Evolutionary conservation across 1,140 invertebrate genomes (phyloP), one percentile per base, ranked within the genome.

Genomic region (Scylla paramamosain): DNA sequence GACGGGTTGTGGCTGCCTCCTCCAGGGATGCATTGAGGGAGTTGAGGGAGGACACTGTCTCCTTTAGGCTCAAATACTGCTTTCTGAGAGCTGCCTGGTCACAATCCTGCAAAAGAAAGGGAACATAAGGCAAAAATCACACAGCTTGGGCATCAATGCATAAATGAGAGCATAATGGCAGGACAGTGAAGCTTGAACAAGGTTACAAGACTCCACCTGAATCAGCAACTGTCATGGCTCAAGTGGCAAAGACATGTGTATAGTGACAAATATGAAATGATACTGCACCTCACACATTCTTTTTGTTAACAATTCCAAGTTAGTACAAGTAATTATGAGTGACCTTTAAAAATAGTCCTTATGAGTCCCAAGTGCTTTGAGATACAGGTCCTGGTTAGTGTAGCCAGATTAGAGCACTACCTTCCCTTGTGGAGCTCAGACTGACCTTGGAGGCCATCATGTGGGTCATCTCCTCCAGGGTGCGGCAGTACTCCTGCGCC

Each of bases 11-110:
- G 28, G 92, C 87, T 12, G 20, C 92, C 84, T 95, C 94, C 91
- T 95, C 94, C 39, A 95, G 32, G 20, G 91, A 88, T 2, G 91
- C 91, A 31, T 95, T 95, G 4, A 95, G 91, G 32, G 94, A 95
- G 52, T 95, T 95, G 25, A 95, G 94, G 10, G 94, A 95, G 39
- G 94, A 95, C 83, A 95, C 94, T 14, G 94, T 77, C 29, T 95
- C 94, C 45, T 95, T 95, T 4, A 95, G 59, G 84, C 88, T 95
- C 28, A 95, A 86, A 45, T 95, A 95, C 84, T 95, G 94, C 52
- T 95, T 95, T 91, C 87, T 95, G 28, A 95, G 91, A 16, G 29
- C 20, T 28, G 94, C 67, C 32, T 95, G 94, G 16, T 95, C 94
- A 8, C 84, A 67, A 86, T 95, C 94, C 94, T 95, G 82, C n/a